phyloP scores from a whole-genome alignment of 2,797 vertebrate species.

The Hydrolagus colliei region DNA sequence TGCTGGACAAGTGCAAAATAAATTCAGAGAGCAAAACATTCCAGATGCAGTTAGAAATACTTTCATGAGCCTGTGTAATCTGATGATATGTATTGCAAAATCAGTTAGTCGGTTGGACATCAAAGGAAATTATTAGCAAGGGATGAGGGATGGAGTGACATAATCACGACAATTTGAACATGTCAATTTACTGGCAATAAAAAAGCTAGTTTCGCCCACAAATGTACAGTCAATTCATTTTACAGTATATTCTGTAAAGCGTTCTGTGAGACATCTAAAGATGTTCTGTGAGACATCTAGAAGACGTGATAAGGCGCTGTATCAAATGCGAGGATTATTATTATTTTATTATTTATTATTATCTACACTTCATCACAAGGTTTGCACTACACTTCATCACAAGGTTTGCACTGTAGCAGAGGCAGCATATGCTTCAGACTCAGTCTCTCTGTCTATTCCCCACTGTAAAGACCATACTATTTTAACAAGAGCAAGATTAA shows the following conservation, averaged over 20 bases:
- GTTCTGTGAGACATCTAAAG: too few species aligned
- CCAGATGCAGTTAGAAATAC: too few species aligned
- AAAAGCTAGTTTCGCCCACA: not conserved
- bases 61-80: too few species aligned
- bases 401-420: not conserved
- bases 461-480: not conserved
- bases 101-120: not conserved
- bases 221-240: too few species aligned
- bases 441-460: slow-evolving; percentile 7
- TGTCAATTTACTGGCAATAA: not conserved
- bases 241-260: too few species aligned
- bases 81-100: not conserved
- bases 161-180: not conserved
- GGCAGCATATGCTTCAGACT: not conserved
- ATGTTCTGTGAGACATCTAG: too few species aligned
- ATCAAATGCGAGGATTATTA: too few species aligned
- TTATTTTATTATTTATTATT: too few species aligned
- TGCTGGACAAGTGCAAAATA: too few species aligned
- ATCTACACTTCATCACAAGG: not conserved
- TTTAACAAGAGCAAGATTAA: slow-evolving; percentile 17
- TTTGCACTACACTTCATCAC: not conserved
- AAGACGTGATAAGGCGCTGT: too few species aligned
- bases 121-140: not conserved
- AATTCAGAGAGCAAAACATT: too few species aligned
- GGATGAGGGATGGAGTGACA: not conserved